These are phyloP conservation scores for Sorex fumeus DNA, from an alignment of 2,113 vertebrate species.

Conservation along the genomic window DNA sequence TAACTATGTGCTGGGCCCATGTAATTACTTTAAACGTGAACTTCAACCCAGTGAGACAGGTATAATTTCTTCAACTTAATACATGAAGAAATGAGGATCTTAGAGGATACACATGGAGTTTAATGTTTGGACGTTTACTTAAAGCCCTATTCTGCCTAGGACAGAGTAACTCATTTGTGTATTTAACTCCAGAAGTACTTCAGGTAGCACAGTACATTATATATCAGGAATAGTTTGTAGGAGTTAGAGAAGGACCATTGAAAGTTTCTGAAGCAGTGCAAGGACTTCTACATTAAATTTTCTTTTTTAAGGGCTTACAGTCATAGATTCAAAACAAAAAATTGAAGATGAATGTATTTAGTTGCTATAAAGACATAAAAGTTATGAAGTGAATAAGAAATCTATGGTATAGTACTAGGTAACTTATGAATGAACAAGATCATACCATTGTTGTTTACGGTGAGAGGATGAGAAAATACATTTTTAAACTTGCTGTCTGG, in stretches of 20 bases:
- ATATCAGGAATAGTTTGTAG: not conserved
- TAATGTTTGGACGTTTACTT: not conserved
- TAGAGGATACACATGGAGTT: not conserved
- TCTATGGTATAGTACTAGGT: not conserved
- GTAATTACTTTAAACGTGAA: not conserved
- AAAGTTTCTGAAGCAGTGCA: not conserved
- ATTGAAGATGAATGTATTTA: slow-evolving; percentile 25
- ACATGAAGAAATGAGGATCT: not conserved
- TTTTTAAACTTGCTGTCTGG: slow-evolving; percentile 27
- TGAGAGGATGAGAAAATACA: not conserved
- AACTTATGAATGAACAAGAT: slow-evolving; percentile 3
- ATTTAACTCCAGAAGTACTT: slow-evolving; percentile 6
- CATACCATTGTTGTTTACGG: slow-evolving; percentile 35
- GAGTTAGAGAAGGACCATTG: not conserved
- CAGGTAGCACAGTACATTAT: not conserved
- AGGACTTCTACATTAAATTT: slow-evolving; percentile 4
- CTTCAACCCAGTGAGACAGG: not conserved
- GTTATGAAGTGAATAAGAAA: not conserved
- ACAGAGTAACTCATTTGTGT: not conserved
- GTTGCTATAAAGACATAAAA: slow-evolving; percentile 29
- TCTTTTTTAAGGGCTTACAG: not conserved
- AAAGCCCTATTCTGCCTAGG: not conserved
- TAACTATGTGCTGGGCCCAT: not conserved
- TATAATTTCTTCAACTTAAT: slow-evolving; percentile 5
- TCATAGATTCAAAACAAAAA: slow-evolving; percentile 8